Percentiles rank a stretch among this genome's conserved stretches.
Evolutionary conservation across 2,888 invertebrate genomes (phyloP).

Genomic region (Euzophera pinguis): DNA sequence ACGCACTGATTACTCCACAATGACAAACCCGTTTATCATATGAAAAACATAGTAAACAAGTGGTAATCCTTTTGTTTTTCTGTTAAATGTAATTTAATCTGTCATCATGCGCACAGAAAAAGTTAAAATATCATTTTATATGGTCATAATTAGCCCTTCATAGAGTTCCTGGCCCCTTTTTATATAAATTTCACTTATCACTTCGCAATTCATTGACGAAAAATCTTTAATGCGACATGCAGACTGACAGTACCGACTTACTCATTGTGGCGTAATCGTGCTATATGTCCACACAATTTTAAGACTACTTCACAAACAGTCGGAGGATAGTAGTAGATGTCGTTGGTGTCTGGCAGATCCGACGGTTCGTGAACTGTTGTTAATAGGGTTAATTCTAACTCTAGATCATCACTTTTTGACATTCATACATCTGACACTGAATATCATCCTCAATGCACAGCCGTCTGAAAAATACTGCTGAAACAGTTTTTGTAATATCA

Average conservation of each 20-base stretch:
- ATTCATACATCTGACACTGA: constrained; percentile 75
- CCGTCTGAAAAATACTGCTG: constrained; percentile 73
- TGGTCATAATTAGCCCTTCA: no score
- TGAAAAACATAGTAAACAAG: neutral
- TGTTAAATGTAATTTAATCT: no score
- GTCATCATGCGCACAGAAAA: no score
- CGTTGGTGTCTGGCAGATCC: constrained; percentile 23
- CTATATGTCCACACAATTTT: constrained; percentile 42
- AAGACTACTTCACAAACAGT: constrained; percentile 69
- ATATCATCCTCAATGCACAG: constrained; percentile 73
- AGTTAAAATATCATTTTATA: no score
- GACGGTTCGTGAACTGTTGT: constrained; percentile 68
- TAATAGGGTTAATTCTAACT: constrained; percentile 74
- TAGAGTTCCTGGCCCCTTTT: no score
- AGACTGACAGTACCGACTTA: no score
- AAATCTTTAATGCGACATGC: no score
- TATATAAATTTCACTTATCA: no score
- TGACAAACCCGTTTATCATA: constrained; percentile 15
- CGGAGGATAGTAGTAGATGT: constrained; percentile 26
- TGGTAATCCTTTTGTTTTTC: no score
- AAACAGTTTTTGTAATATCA: constrained; percentile 77
- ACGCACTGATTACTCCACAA: constrained; percentile 48
- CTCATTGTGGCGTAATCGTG: constrained; percentile 46
- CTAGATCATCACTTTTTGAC: constrained; percentile 72
- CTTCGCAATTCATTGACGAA: no score